A percentile compares a stretch with the other conserved stretches of the same genome.
Evolutionary conservation across 1,140 invertebrate species (phyloP).

Genomic region (Brachionus koreanus): DNA sequence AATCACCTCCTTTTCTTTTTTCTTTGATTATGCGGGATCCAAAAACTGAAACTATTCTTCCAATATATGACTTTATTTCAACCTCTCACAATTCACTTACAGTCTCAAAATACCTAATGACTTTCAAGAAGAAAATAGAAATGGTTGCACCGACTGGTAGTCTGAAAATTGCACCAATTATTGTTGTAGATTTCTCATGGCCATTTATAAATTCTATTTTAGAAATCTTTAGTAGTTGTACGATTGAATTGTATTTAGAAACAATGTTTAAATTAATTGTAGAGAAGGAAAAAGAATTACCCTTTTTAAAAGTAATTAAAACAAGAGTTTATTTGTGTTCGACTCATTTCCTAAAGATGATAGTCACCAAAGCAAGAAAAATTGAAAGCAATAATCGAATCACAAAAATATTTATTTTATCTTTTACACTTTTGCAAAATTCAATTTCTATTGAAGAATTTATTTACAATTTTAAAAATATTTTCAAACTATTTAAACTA

Average conservation of each 20-base stretch:
- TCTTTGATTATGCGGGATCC: not conserved
- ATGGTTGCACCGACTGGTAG: not conserved
- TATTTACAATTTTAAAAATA: no score
- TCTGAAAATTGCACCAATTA: not conserved
- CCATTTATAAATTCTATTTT: not conserved
- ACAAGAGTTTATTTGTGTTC: no score
- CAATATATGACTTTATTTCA: not conserved
- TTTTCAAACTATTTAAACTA: not conserved
- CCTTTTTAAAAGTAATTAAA: no score
- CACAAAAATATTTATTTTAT: no score
- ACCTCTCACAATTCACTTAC: not conserved
- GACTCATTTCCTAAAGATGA: no score
- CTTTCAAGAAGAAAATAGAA: not conserved
- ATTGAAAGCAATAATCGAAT: no score
- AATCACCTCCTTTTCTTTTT: not conserved
- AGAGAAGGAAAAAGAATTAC: no score
- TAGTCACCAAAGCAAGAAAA: no score
- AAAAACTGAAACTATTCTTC: not conserved
- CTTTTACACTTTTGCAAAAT: no score
- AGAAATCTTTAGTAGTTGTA: not conserved
- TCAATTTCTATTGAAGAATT: not conserved
- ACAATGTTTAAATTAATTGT: not conserved
- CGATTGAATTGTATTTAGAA: not conserved
- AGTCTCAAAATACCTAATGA: constrained; percentile 2
- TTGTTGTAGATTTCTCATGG: constrained; percentile 18